Evolutionary conservation across 2,113 vertebrate genomes (phyloP), one percentile per base, ranked within the genome.

Genomic region (Pholis gunnellus): DNA sequence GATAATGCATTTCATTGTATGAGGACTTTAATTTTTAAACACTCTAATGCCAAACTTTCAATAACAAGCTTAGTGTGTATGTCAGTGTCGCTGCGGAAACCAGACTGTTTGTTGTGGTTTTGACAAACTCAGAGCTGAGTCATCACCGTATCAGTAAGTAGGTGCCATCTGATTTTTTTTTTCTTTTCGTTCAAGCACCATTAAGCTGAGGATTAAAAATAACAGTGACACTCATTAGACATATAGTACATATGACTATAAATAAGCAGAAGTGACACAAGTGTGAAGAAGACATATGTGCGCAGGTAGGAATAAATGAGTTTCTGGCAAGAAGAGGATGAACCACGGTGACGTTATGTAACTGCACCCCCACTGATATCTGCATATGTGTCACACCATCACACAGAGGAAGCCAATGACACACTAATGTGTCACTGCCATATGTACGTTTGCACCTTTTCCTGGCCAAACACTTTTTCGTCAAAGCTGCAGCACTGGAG

Each of bases 311-410:
- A 8, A 50, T 68, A 68, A 42, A 54, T 34, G 34, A 18, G 22
- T 9, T 68, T 75, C 78, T 75, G 78, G 84, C 87, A 78, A 59
- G 75, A 81, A 81, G 78, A 76, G 22, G 69, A 81, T 64, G 82
- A 48, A 85, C 86, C 78, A 84, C 83, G 50, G 88, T 29, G 74
- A 68, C 20, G 76, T 93, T 94, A 92, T 86, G 78, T 86, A 92
- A 92, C 83, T 38, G 29, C 79, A 85, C 90, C 88, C 56, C 50
- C 50, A 38, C 86, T 81, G 82, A 68, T 65, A 59, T 52, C 46
- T 87, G 64, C 73, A 20, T 61, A 36, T 54, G 67, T 73, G 83
- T 63, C 54, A 38, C 36, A 31, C 38, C 13, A 17, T 13, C 27
- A 52, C 29, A 10, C n/a, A 3, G 1, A 42, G 5, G 1, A 29